Conservation (phyloP, 1,140 invertebrate species). For the Trichogramma pretiosum region DNA sequence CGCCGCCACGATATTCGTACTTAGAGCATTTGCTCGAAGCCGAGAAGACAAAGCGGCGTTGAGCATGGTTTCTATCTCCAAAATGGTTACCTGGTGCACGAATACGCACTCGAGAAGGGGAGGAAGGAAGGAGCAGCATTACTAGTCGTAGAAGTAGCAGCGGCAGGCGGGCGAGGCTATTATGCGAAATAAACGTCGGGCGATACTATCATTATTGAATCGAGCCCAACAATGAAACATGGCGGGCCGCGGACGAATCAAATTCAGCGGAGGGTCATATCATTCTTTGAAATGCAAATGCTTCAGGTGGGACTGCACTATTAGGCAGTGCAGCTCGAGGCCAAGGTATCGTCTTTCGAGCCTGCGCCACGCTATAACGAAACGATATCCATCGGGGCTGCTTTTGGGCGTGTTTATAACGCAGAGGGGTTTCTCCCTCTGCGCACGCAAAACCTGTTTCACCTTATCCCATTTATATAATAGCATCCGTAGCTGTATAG, state of each 20-base stretch:
- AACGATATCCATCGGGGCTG: conserved; percentile 9
- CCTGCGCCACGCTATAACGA: too few species aligned
- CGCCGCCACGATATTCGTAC: too few species aligned
- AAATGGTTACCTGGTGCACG: too few species aligned
- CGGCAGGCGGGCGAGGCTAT: background rate
- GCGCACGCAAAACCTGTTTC: background rate
- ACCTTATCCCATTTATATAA: background rate
- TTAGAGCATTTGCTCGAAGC: too few species aligned
- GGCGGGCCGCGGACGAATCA: conserved; percentile 8
- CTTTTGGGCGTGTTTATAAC: conserved; percentile 1
- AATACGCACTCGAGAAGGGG: too few species aligned
- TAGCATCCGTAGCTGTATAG: background rate
- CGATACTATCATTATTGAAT: background rate
- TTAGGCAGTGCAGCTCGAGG: too few species aligned
- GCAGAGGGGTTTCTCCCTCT: conserved; percentile 4
- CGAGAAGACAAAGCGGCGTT: too few species aligned
- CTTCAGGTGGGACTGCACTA: background rate
- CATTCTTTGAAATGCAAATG: conserved; percentile 10
- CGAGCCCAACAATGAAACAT: background rate
- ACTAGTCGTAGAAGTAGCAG: background rate
- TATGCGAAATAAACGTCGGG: too few species aligned
- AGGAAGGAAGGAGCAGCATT: too few species aligned
- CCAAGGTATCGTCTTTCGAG: background rate
- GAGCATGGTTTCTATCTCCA: too few species aligned
- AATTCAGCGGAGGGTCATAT: conserved; percentile 3